Conservation (phyloP, 2,888 invertebrate species). For the Mimas tiliae region DNA sequence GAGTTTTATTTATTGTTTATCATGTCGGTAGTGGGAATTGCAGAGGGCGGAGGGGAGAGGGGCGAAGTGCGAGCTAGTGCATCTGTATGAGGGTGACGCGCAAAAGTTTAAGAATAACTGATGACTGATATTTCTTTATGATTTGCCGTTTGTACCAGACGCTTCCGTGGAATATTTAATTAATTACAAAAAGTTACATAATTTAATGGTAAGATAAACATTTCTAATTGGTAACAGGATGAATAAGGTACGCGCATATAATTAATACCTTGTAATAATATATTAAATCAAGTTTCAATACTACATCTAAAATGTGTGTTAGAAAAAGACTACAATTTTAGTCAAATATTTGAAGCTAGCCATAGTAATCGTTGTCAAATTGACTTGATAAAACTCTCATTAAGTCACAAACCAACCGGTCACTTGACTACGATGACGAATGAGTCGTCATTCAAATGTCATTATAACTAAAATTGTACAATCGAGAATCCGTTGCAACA, state of each 20-base stretch:
- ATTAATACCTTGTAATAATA: too few species aligned
- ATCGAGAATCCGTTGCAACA: background rate
- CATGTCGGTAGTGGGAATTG: constrained; percentile 31
- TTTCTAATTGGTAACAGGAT: background rate
- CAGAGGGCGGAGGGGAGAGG: constrained; percentile 2
- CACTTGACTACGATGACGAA: background rate
- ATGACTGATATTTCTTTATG: background rate
- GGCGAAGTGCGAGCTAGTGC: background rate
- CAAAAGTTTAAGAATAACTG: constrained; percentile 17
- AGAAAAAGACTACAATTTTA: too few species aligned
- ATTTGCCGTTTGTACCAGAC: background rate
- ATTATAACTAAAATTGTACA: background rate
- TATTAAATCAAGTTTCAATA: too few species aligned
- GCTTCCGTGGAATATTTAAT: constrained; percentile 11
- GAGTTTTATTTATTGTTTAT: constrained; percentile 46
- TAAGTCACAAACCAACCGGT: background rate
- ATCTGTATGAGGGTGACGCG: background rate
- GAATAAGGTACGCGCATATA: background rate
- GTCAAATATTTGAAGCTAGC: too few species aligned
- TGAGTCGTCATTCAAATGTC: background rate
- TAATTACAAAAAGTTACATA: background rate
- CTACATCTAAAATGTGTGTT: too few species aligned
- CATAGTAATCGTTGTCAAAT: too few species aligned
- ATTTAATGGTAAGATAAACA: background rate
- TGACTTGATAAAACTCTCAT: background rate